Percentiles rank a stretch among this genome's conserved stretches.
Conservation (phyloP, 1,140 invertebrate species). For the Branchinecta lynchi region DNA sequence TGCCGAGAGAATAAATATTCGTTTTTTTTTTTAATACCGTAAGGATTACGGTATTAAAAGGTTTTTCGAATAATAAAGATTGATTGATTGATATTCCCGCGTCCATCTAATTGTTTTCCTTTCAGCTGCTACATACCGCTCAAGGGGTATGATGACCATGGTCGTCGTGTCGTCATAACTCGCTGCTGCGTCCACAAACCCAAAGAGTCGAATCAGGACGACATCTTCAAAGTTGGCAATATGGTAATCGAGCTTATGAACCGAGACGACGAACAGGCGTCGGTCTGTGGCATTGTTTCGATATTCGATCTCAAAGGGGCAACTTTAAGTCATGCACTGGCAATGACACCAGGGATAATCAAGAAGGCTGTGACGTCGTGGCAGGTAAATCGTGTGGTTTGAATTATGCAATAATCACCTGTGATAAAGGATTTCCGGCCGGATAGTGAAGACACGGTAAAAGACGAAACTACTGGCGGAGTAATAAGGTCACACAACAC, state of each 20-base stretch:
- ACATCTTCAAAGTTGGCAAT: conserved; percentile 41
- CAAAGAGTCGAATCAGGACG: conserved; percentile 35
- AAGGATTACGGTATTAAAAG: too few species aligned
- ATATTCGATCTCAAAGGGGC: conserved; percentile 44
- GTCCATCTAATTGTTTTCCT: conserved; percentile 16
- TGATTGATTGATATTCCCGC: too few species aligned
- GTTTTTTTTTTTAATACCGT: too few species aligned
- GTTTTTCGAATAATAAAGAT: too few species aligned
- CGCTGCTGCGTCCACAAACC: conserved; percentile 41
- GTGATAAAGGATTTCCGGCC: too few species aligned
- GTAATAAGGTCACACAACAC: too few species aligned
- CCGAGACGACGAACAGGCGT: conserved; percentile 34
- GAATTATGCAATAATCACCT: too few species aligned
- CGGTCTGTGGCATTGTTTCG: conserved; percentile 41
- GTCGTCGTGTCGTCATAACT: conserved; percentile 40
- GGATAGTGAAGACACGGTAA: too few species aligned
- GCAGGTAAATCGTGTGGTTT: conserved; percentile 32
- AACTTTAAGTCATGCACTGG: conserved; percentile 40
- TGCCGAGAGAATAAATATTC: too few species aligned
- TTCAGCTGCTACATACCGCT: conserved; percentile 42
- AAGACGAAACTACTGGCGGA: too few species aligned
- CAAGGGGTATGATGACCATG: conserved; percentile 34
- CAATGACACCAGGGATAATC: conserved; percentile 40
- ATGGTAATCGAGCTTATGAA: conserved; percentile 36
- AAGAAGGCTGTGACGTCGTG: conserved; percentile 43